These are phyloP conservation scores for Moxostoma hubbsi DNA, from an alignment of 2,797 vertebrate genomes.

Conservation along the genomic window DNA sequence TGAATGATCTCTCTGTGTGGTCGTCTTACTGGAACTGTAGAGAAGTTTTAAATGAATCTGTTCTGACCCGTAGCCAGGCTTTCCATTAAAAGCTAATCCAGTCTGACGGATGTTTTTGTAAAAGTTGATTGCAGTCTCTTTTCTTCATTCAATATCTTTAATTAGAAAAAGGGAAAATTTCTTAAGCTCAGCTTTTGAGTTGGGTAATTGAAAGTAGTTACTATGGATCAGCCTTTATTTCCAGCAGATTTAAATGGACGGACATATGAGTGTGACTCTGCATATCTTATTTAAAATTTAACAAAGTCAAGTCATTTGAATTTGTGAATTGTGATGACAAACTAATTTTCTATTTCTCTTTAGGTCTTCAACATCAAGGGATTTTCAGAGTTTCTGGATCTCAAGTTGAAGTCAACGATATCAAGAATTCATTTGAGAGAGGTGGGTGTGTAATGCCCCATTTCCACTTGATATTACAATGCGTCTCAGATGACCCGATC, in stretches of 20 bases:
- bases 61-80: conserved; percentile 60
- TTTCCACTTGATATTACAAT: no score
- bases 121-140: conserved; percentile 57
- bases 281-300: conserved; percentile 7
- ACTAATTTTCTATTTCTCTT: neutral
- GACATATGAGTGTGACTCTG: neutral
- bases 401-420: conserved; percentile 98
- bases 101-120: conserved; percentile 59
- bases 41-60: conserved; percentile 62
- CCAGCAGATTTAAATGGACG: conserved; percentile 25
- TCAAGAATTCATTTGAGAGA: conserved; percentile 99
- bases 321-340: neutral
- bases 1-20: conserved; percentile 33
- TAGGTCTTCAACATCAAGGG: conserved; percentile 98
- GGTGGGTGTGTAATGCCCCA: conserved; percentile 73
- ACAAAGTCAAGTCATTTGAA: no score
- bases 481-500: no score
- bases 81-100: conserved; percentile 69
- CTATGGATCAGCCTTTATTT: conserved; percentile 45
- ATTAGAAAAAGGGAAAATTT: conserved; percentile 67
- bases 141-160: conserved; percentile 68
- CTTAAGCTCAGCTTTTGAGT: conserved; percentile 58
- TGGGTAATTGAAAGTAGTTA: conserved; percentile 34
- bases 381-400: conserved; percentile 98
- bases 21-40: conserved; percentile 11